These are phyloP conservation scores for Eretmocerus hayati DNA, from an alignment of 2,888 invertebrate genomes.

Conservation along the genomic window DNA sequence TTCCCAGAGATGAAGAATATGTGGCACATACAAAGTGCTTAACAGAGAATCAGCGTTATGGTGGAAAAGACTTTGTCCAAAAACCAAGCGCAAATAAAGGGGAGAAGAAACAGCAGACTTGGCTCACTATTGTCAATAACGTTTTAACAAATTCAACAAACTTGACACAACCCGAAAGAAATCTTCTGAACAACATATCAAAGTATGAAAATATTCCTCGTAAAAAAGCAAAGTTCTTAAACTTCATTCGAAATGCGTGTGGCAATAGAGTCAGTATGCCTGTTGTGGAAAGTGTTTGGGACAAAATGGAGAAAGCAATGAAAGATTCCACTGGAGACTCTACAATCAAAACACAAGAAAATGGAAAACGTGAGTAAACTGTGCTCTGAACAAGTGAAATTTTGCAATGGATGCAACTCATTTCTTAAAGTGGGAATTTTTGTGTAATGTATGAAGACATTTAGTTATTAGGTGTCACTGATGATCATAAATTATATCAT, in stretches of 20 bases:
- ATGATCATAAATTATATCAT: no score
- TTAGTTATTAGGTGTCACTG: not conserved
- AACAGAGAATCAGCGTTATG: slow-evolving; percentile 77
- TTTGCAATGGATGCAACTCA: no score
- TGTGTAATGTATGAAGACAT: not conserved
- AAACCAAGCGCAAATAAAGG: slow-evolving; percentile 71
- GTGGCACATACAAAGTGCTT: slow-evolving; percentile 55
- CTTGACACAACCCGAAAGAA: slow-evolving; percentile 53
- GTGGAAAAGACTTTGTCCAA: slow-evolving; percentile 69
- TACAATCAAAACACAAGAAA: slow-evolving; percentile 6
- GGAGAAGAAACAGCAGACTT: slow-evolving; percentile 76
- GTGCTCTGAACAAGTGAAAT: no score
- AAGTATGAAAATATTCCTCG: slow-evolving; percentile 76
- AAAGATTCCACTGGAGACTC: slow-evolving; percentile 26
- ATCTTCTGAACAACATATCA: slow-evolving; percentile 62
- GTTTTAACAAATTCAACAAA: slow-evolving; percentile 55
- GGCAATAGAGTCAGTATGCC: slow-evolving; percentile 53
- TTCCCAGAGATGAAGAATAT: slow-evolving; percentile 59
- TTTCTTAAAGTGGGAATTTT: not conserved
- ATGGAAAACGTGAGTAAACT: slow-evolving; percentile 14
- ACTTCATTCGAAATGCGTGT: slow-evolving; percentile 61
- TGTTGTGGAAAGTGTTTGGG: slow-evolving; percentile 64
- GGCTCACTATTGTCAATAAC: slow-evolving; percentile 67
- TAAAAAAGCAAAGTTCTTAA: slow-evolving; percentile 76
- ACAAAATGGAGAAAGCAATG: slow-evolving; percentile 46